Conservation (phyloP, 1,140 invertebrate species). For the Daktulosphaira vitifoliae region DNA sequence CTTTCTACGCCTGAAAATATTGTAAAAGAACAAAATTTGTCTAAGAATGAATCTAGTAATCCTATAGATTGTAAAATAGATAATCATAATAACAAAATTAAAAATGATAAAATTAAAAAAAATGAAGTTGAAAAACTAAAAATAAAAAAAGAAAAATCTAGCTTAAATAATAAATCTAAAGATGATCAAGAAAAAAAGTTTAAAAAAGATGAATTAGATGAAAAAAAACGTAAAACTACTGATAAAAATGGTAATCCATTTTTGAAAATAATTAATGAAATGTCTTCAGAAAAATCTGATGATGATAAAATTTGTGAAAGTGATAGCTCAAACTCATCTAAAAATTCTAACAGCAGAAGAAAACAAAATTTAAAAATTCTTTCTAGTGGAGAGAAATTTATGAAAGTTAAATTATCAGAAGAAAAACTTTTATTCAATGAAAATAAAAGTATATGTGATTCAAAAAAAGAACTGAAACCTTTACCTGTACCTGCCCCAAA, state of each 20-base stretch:
- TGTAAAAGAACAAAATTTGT: neutral
- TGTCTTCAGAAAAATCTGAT: slow-evolving; percentile 24
- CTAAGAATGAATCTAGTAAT: slow-evolving; percentile 3
- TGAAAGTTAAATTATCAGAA: slow-evolving; percentile 12
- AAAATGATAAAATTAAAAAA: slow-evolving; percentile 9
- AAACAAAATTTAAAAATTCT: slow-evolving; percentile 31
- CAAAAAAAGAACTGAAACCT: slow-evolving; percentile 21
- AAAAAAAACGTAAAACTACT: slow-evolving; percentile 59
- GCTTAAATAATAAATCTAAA: neutral
- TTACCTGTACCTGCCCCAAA: slow-evolving; percentile 19
- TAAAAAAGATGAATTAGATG: slow-evolving; percentile 44
- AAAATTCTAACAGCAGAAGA: neutral
- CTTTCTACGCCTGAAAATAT: slow-evolving; percentile 1
- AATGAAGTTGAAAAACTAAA: neutral
- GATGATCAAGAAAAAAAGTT: slow-evolving; percentile 31
- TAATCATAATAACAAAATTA: neutral
- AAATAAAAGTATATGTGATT: neutral
- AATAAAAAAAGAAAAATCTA: slow-evolving; percentile 15
- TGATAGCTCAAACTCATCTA: neutral
- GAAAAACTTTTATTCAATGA: neutral
- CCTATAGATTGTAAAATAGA: neutral
- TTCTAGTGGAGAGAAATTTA: neutral
- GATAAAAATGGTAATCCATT: slow-evolving; percentile 53
- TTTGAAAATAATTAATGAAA: slow-evolving; percentile 51
- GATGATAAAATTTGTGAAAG: slow-evolving; percentile 20